phyloP scores from a whole-genome alignment of 2,113 vertebrate species.

The Erythrolamprus reginae region DNA sequence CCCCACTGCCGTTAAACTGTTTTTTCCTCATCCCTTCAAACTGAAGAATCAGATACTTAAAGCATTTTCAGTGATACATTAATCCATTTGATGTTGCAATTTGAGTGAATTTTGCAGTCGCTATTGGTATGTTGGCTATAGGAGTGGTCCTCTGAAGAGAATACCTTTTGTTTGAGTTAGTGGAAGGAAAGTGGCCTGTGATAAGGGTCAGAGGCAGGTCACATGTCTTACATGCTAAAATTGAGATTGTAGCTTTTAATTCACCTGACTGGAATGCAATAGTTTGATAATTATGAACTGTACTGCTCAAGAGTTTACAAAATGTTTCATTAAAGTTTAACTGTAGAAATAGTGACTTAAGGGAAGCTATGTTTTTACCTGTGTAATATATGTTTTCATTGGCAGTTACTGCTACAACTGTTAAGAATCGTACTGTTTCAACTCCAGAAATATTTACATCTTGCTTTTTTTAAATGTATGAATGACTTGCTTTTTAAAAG shows the following conservation, averaged over 20 bases:
- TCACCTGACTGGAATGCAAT: constrained; percentile 1
- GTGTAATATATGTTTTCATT: constrained; percentile 6
- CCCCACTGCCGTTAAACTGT: neutral
- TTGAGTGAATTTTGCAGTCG: neutral
- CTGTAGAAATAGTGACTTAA: neutral
- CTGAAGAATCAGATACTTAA: neutral
- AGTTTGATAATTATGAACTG: constrained; percentile 6
- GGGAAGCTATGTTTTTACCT: neutral
- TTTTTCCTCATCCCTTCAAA: constrained; percentile 23
- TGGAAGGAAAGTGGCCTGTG: constrained; percentile 10
- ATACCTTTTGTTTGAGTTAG: constrained; percentile 11
- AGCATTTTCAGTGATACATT: neutral
- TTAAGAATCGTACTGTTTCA: neutral
- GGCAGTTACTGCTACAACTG: neutral
- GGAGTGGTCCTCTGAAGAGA: constrained; percentile 24
- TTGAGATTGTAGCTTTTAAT: constrained; percentile 16
- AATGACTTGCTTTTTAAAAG: neutral
- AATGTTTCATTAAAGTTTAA: neutral
- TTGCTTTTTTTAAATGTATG: rapidly evolving
- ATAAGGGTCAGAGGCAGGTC: neutral
- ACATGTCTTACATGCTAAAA: constrained; percentile 1
- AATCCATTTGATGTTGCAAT: constrained; percentile 12
- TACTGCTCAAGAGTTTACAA: neutral
- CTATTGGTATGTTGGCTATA: neutral
- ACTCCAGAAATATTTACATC: neutral